Percentiles rank a stretch among this genome's conserved stretches.
These are phyloP conservation scores for Siphlonurus alternatus DNA, from an alignment of 2,888 invertebrate genomes.

Conservation along the genomic window DNA sequence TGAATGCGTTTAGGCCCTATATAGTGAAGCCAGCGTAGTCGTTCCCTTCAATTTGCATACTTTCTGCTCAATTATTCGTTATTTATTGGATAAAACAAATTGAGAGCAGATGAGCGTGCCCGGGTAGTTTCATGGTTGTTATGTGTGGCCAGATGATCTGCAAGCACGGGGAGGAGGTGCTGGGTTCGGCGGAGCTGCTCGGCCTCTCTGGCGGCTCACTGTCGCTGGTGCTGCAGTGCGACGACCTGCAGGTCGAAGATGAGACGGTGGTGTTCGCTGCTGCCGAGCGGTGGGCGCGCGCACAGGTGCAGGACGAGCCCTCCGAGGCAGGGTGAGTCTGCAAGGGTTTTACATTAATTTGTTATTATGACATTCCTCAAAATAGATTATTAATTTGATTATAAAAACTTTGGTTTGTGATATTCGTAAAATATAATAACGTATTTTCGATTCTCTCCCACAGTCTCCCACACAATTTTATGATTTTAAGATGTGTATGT, in stretches of 20 bases:
- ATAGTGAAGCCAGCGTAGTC: no score
- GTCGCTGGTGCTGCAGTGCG: neutral
- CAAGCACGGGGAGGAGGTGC: slow-evolving; percentile 35
- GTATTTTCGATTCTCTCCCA: no score
- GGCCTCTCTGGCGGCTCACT: neutral
- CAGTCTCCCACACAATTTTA: no score
- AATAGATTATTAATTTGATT: neutral
- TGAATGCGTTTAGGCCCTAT: no score
- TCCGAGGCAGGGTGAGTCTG: neutral
- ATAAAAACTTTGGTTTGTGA: no score
- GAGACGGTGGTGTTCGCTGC: neutral
- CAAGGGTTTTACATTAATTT: neutral
- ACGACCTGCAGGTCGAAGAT: neutral
- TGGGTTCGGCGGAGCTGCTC: slow-evolving; percentile 25
- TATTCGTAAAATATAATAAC: no score
- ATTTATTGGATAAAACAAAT: no score
- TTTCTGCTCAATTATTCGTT: no score
- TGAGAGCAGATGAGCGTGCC: no score
- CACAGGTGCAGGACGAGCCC: neutral
- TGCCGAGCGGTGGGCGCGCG: neutral
- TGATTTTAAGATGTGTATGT: no score
- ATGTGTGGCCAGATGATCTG: slow-evolving; percentile 27
- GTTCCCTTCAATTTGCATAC: no score
- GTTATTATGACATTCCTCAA: neutral
- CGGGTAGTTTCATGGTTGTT: no score